These are phyloP conservation scores for Motacilla tschutschensis DNA, from an alignment of 2,113 vertebrate species.

Conservation along the genomic window DNA sequence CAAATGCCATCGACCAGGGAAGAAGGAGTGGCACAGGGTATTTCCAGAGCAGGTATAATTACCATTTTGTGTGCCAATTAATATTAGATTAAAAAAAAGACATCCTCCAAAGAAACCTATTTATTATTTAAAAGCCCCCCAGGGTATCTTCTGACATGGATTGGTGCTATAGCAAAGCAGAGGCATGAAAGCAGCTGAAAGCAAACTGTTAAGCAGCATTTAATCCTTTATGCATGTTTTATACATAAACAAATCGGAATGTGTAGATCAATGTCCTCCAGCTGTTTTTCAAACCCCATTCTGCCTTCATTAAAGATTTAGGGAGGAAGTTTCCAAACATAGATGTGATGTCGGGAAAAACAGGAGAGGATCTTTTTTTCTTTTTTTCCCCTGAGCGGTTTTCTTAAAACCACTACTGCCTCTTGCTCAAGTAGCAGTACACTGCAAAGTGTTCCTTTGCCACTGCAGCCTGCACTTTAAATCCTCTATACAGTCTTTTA, in stretches of 20 bases:
- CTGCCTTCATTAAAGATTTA: conserved; percentile 55
- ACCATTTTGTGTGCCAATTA: conserved; percentile 56
- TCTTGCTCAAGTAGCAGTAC: background rate
- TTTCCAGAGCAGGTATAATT: conserved; percentile 47
- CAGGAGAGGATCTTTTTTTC: background rate
- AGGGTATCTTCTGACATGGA: conserved; percentile 46
- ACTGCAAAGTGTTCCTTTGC: background rate
- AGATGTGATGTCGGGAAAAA: conserved; percentile 33
- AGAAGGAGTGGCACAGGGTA: background rate
- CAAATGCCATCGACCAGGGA: conserved; percentile 19
- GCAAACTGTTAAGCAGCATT: conserved; percentile 63
- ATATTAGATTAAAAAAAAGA: conserved; percentile 56
- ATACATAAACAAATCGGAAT: conserved; percentile 72
- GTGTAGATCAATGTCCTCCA: conserved; percentile 73
- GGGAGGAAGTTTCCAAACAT: conserved; percentile 53
- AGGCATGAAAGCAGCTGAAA: conserved; percentile 48
- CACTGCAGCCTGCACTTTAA: conserved; percentile 5
- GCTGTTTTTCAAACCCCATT: conserved; percentile 69
- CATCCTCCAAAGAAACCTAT: conserved; percentile 48
- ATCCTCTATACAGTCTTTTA: conserved; percentile 1
- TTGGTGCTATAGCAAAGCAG: conserved; percentile 9
- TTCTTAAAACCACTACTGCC: conserved; percentile 22
- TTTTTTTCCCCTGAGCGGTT: background rate
- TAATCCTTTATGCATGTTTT: conserved; percentile 75
- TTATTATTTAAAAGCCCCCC: conserved; percentile 64